Conservation (phyloP, 2,888 invertebrate genomes). For the Diplolepis rosae region DNA sequence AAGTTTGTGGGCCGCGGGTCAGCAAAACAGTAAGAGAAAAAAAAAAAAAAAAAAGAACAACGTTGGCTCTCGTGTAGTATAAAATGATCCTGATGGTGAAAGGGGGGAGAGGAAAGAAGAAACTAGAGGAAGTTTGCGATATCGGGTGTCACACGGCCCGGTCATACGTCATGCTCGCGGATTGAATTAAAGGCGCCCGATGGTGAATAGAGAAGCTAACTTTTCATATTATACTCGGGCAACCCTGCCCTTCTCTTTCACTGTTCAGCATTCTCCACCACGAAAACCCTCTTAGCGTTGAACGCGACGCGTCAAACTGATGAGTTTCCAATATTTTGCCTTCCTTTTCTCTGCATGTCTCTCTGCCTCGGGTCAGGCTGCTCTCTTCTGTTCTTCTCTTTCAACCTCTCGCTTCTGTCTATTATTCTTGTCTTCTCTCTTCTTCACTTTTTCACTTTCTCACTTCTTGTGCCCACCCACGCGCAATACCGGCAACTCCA, state of each 20-base stretch:
- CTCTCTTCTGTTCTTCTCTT: conserved; percentile 4
- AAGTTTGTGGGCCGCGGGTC: conserved; percentile 26
- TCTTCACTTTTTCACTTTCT: conserved; percentile 36
- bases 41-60: no score
- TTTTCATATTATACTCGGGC: conserved; percentile 53
- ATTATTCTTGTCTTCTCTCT: conserved; percentile 35
- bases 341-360: conserved; percentile 10
- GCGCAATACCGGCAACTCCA: not conserved
- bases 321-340: conserved; percentile 56
- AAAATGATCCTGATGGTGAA: not conserved
- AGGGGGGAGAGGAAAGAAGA: conserved; percentile 21
- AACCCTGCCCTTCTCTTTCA: conserved; percentile 27
- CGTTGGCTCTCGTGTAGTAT: conserved; percentile 15
- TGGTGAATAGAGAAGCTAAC: conserved; percentile 50
- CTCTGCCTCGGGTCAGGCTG: not conserved
- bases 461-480: conserved; percentile 28
- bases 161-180: conserved; percentile 52
- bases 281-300: conserved; percentile 28
- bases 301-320: conserved; percentile 47
- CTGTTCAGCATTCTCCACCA: conserved; percentile 23
- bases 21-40: conserved; percentile 18
- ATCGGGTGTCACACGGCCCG: conserved; percentile 51
- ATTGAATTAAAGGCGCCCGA: conserved; percentile 54
- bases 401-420: conserved; percentile 12
- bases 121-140: conserved; percentile 51